A percentile compares a stretch with the other conserved stretches of the same genome.
These are phyloP conservation scores for Drosophila takahashii DNA, from an alignment of 1,140 invertebrate species.

Conservation along the genomic window DNA sequence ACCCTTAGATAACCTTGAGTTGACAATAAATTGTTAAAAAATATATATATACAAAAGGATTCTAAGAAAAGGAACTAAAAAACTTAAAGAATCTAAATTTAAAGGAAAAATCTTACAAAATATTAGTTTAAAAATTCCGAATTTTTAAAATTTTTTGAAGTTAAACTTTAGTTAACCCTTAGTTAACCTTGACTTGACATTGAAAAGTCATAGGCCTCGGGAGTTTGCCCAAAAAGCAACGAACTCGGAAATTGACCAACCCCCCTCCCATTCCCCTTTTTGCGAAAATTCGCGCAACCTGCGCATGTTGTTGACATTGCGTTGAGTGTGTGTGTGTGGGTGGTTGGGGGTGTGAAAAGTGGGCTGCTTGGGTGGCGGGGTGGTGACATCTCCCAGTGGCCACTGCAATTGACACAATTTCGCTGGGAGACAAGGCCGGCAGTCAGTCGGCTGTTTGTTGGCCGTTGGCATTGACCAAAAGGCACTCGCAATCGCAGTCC, in stretches of 20 bases:
- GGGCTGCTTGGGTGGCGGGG: neutral
- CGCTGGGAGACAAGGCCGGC: slow-evolving; percentile 59
- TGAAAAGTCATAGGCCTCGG: slow-evolving; percentile 32
- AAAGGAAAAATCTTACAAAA: neutral
- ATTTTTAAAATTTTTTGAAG: neutral
- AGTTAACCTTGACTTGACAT: slow-evolving; percentile 38
- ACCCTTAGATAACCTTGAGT: too few species aligned
- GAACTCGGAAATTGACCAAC: slow-evolving; percentile 1
- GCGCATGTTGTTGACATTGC: slow-evolving; percentile 72
- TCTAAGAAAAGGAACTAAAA: neutral
- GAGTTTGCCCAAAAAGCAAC: slow-evolving; percentile 2
- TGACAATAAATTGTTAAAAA: slow-evolving; percentile 8
- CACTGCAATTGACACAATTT: slow-evolving; percentile 84
- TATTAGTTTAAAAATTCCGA: neutral
- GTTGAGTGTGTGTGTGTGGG: slow-evolving; percentile 17
- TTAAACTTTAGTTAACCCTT: too few species aligned
- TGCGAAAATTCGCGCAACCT: slow-evolving; percentile 62
- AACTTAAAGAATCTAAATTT: neutral
- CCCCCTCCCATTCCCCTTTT: neutral
- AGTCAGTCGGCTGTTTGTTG: slow-evolving; percentile 10
- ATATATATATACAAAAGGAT: neutral
- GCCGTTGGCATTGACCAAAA: slow-evolving; percentile 45
- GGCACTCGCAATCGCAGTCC: slow-evolving; percentile 29
- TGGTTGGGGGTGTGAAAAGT: neutral
- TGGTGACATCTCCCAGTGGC: slow-evolving; percentile 30